phyloP scores from a whole-genome alignment of 2,113 vertebrate species.

The Indicator maculatus region DNA sequence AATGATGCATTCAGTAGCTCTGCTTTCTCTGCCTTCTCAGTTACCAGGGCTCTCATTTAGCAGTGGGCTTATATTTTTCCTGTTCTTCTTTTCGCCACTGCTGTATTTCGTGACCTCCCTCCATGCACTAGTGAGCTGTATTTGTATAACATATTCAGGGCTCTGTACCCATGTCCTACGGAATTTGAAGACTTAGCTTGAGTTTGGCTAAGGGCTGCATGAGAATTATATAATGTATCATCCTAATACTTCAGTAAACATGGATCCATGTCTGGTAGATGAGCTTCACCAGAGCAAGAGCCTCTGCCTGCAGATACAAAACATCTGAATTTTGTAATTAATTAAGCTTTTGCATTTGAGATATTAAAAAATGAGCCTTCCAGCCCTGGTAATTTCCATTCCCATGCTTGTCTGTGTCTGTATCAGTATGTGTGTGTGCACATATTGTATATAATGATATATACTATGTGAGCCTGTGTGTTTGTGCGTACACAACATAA shows the following conservation, averaged over 20 bases:
- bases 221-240: not conserved
- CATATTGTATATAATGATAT: not conserved
- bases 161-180: not conserved
- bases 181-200: not conserved
- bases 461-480: not conserved
- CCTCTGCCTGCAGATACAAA: not conserved
- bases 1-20: too few relatives aligned
- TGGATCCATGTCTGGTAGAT: not conserved
- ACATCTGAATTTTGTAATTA: not conserved
- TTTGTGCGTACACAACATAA: not conserved
- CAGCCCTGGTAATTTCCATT: not conserved
- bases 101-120: not conserved
- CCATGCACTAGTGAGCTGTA: not conserved
- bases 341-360: not conserved
- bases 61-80: too few relatives aligned
- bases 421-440: not conserved
- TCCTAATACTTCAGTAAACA: not conserved
- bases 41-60: too few relatives aligned
- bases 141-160: not conserved
- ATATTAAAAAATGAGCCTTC: not conserved
- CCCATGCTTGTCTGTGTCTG: not conserved
- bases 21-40: too few relatives aligned
- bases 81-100: too few relatives aligned
- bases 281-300: not conserved
- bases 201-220: not conserved